Evolutionary conservation across 2,888 invertebrate species (phyloP).

Genomic region (Odontomyia ornata): DNA sequence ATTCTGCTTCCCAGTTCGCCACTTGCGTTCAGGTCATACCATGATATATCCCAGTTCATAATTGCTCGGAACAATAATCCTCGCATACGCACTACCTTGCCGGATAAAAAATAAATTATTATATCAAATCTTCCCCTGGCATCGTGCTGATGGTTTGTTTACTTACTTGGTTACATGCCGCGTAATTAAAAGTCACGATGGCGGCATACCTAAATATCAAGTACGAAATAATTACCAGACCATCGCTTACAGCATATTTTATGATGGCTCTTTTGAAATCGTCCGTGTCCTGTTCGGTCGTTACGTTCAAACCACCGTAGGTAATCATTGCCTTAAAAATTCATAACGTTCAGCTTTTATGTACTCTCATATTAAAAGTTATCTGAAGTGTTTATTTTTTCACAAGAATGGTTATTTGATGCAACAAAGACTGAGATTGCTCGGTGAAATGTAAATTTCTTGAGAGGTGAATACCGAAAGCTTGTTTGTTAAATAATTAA

Average conservation of each 20-base stretch:
- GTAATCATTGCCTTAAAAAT: constrained; percentile 58
- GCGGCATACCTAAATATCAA: constrained; percentile 69
- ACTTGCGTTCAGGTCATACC: constrained; percentile 72
- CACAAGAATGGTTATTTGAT: no score
- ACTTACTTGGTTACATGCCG: constrained; percentile 65
- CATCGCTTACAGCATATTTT: constrained; percentile 69
- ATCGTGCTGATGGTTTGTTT: no score
- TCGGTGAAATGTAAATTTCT: no score
- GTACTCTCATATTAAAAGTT: no score
- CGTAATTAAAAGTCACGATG: constrained; percentile 71
- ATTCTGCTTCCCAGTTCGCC: constrained; percentile 74
- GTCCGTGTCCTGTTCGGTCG: constrained; percentile 53
- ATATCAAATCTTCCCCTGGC: neutral
- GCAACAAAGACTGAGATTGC: no score
- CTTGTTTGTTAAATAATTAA: no score
- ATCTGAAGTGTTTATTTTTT: no score
- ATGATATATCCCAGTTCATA: constrained; percentile 73
- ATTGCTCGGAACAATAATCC: constrained; percentile 70
- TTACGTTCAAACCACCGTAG: constrained; percentile 52
- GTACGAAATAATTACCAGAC: constrained; percentile 67
- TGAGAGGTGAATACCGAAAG: no score
- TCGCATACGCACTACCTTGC: constrained; percentile 68
- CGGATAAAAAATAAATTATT: constrained; percentile 18
- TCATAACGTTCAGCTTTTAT: neutral
- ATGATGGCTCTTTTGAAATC: constrained; percentile 64